phyloP scores from a whole-genome alignment of 2,888 invertebrate species.

The Amphipyra berbera region DNA sequence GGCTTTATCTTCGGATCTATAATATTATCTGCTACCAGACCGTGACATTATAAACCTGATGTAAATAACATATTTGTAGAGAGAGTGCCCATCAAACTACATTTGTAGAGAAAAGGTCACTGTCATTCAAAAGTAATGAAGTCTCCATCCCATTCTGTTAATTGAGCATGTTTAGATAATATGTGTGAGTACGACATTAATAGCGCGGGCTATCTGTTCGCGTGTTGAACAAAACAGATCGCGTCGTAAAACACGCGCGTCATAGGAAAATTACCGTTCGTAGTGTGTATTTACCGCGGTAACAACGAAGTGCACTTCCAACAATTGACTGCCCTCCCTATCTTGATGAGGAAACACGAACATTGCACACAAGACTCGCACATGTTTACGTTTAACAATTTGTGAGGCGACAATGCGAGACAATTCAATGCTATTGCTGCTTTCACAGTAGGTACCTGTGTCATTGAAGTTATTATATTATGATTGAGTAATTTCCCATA shows the following conservation, averaged over 20 bases:
- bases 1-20: slow-evolving; percentile 10
- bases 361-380: slow-evolving; percentile 60
- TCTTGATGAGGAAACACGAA: slow-evolving; percentile 74
- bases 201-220: slow-evolving; percentile 41
- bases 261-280: slow-evolving; percentile 63
- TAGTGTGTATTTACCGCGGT: slow-evolving; percentile 63
- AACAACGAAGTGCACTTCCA: slow-evolving; percentile 79
- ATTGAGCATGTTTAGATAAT: slow-evolving; percentile 44
- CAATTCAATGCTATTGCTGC: slow-evolving; percentile 41
- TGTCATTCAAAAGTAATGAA: slow-evolving; percentile 37
- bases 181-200: slow-evolving; percentile 38
- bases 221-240: slow-evolving; percentile 52
- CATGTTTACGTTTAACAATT: slow-evolving; percentile 48
- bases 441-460: slow-evolving; percentile 17
- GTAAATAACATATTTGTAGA: slow-evolving; percentile 9
- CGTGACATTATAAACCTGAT: slow-evolving; percentile 23
- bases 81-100: slow-evolving; percentile 21
- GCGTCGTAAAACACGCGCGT: slow-evolving; percentile 52
- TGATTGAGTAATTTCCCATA: slow-evolving; percentile 1
- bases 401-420: slow-evolving; percentile 54
- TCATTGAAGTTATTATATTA: too few relatives aligned
- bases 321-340: slow-evolving; percentile 74
- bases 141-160: slow-evolving; percentile 28
- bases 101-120: slow-evolving; percentile 29
- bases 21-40: slow-evolving; percentile 23